Base-by-base conservation (phyloP, 2,113 vertebrate genomes). In the Etheostoma cragini region DNA sequence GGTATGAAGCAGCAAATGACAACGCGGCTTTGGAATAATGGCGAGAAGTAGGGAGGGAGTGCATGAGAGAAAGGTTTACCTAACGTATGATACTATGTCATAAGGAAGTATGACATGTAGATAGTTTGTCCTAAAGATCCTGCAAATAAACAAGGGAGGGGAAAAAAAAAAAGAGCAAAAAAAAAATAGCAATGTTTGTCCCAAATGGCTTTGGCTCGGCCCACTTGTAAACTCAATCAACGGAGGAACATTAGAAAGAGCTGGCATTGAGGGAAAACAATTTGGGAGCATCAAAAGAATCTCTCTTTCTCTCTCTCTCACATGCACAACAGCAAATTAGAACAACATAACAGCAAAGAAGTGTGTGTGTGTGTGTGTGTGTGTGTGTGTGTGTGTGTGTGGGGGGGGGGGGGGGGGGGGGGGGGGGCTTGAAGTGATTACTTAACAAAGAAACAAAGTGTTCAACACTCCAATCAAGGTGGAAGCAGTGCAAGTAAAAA, bases 261-360 rank as follows among this genome's bases (percentile, higher is more conserved):
- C 69, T 86, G 81, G 72, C 66, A 87, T 30, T 42, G 72, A 87
- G 80, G 78, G 85, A 83, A 92, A 90, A 89, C 85, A 76, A 91
- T 91, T 86, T 89, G 53, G 70, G 38, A 72, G 82, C 72, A 84
- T 88, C 90, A 87, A 91, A 92, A 81, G 82, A 88, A 73, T 68
- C 60, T 71, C 76, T 42, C 69, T 77, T 61, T 71, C 50, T 64
- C 64, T 71, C 50, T 66, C 78, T 87, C 83, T 67, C 77, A 76
- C 62, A 56, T 78, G 61, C 76, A 76, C 65, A 83, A 71, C 70
- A 82, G 81, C 63, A 92, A 88, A 91, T 86, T 91, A 82, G 76
- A 89, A 65, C 85, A 77, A 57, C 74, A 82, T 53, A 84, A 83
- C 83, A 90, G 96, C 94, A 96, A 84, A 89, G 96, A 94, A 96